Conservation (phyloP, 1,140 invertebrate species). For the Drosophila insularis region DNA sequence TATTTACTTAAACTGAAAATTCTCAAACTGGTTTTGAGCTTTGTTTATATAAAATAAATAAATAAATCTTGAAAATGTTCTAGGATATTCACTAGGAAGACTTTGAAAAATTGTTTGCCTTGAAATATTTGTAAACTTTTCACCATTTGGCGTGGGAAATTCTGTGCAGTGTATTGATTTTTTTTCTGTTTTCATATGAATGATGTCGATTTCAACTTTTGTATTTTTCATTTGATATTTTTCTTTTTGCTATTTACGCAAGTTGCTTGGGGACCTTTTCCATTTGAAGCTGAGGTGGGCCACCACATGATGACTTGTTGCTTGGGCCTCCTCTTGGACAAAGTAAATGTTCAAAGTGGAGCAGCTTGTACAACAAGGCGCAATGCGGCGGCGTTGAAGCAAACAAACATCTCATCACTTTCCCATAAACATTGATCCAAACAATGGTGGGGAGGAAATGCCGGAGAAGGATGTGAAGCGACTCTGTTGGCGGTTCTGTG, state of each 20-base stretch:
- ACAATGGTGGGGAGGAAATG: constrained; percentile 10
- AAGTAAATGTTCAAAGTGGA: constrained; percentile 41
- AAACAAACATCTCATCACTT: constrained; percentile 76
- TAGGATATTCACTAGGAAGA: too few species aligned
- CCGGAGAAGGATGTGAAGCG: not conserved
- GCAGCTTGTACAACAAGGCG: constrained; percentile 37
- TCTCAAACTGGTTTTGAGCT: too few species aligned
- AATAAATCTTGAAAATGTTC: too few species aligned
- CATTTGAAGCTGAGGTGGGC: constrained; percentile 18
- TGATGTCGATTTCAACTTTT: not conserved
- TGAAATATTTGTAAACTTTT: too few species aligned
- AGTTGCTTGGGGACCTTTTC: constrained; percentile 26
- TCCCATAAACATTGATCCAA: constrained; percentile 66
- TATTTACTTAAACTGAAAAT: too few species aligned
- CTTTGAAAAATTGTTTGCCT: too few species aligned
- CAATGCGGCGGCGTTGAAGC: constrained; percentile 31
- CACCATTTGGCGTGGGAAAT: not conserved
- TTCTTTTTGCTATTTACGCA: not conserved
- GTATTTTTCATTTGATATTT: constrained; percentile 3
- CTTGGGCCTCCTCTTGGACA: constrained; percentile 37
- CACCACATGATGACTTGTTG: constrained; percentile 68
- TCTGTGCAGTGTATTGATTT: not conserved
- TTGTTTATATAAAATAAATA: too few species aligned
- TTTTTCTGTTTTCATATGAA: not conserved
- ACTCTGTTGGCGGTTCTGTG: constrained; percentile 23